Conservation (phyloP, 1,140 invertebrate genomes). For the Trinorchestia longiramus region DNA sequence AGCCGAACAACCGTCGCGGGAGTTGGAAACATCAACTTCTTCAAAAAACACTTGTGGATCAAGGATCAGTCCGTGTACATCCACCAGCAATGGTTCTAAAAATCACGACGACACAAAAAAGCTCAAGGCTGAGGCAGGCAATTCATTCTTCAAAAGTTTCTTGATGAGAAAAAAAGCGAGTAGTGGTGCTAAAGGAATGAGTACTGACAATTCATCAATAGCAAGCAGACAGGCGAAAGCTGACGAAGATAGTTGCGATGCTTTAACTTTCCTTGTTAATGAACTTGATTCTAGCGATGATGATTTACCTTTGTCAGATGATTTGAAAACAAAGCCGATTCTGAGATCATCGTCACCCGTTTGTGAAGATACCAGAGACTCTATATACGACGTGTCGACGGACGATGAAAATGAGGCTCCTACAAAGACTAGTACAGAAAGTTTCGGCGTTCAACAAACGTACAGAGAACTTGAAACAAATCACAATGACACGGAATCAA, state of each 20-base stretch:
- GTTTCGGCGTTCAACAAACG: not conserved
- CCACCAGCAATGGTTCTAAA: not conserved
- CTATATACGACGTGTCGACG: conserved; percentile 27
- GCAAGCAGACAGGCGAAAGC: not conserved
- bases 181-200: conserved; percentile 42
- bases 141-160: conserved; percentile 59
- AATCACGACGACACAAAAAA: not conserved
- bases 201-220: not conserved
- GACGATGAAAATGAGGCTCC: not conserved
- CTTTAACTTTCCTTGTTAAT: conserved; percentile 23
- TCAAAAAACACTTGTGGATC: not conserved
- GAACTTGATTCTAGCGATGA: conserved; percentile 38
- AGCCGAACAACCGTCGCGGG: not conserved
- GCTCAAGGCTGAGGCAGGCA: conserved; percentile 19
- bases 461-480: not conserved
- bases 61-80: not conserved
- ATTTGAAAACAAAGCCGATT: conserved; percentile 34
- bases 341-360: conserved; percentile 38
- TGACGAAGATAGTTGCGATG: conserved; percentile 50
- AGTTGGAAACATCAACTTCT: not conserved
- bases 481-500: not conserved
- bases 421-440: not conserved
- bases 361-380: conserved; percentile 47
- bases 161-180: conserved; percentile 36
- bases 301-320: conserved; percentile 3